Percentiles rank a stretch among this genome's conserved stretches.
phyloP scores from a whole-genome alignment of 1,140 invertebrate genomes.

The Drosophila pandora region DNA sequence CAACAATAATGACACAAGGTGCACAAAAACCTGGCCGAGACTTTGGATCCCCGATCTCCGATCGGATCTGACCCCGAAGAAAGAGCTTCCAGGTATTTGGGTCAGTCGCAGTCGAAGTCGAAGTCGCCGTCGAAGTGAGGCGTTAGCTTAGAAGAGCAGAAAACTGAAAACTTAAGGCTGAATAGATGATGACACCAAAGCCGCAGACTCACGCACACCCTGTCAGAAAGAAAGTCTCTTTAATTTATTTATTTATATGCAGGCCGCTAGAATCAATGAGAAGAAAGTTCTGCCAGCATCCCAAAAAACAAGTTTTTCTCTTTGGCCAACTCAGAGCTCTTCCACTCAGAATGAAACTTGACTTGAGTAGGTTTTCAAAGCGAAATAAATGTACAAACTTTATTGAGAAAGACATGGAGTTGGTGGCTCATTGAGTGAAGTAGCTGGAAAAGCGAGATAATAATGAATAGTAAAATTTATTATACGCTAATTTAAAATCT shows the following conservation, averaged over 20 bases:
- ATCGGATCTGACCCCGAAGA: slow-evolving; percentile 35
- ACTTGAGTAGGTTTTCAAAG: slow-evolving; percentile 25
- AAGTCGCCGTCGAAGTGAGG: slow-evolving; percentile 22
- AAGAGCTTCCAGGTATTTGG: slow-evolving; percentile 67
- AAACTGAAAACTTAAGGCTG: slow-evolving; percentile 19
- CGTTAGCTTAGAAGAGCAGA: slow-evolving; percentile 24
- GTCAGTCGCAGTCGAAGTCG: slow-evolving; percentile 38
- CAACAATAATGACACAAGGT: slow-evolving; percentile 68
- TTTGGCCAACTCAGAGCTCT: slow-evolving; percentile 26
- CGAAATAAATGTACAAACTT: slow-evolving; percentile 3
- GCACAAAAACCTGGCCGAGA: slow-evolving; percentile 43
- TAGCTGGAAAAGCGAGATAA: slow-evolving; percentile 1
- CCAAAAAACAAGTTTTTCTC: slow-evolving; percentile 47
- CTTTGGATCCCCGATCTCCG: not conserved
- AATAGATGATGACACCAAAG: slow-evolving; percentile 73
- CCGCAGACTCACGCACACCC: slow-evolving; percentile 34
- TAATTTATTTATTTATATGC: slow-evolving; percentile 81
- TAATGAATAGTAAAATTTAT: not conserved
- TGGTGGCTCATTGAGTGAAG: slow-evolving; percentile 41
- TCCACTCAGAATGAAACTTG: slow-evolving; percentile 44
- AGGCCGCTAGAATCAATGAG: slow-evolving; percentile 74
- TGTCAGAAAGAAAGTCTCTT: slow-evolving; percentile 73
- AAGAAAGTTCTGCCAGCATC: slow-evolving; percentile 77
- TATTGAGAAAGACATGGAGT: slow-evolving; percentile 40
- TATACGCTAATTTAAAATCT: not conserved